Conservation (phyloP, 2,888 invertebrate species). For the Zaprionus lineosus region DNA sequence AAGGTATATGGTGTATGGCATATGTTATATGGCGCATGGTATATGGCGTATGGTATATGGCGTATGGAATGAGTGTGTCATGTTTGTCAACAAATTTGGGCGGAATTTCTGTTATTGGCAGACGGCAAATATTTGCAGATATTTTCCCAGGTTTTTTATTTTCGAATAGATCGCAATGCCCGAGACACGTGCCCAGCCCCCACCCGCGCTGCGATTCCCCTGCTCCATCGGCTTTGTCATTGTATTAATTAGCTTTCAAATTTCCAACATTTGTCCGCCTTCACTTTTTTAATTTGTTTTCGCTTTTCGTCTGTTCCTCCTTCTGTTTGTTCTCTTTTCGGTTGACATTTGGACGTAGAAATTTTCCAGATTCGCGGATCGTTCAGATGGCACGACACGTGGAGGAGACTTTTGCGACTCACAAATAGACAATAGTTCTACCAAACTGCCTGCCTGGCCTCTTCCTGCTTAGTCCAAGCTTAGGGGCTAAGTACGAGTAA, state of each 20-base stretch:
- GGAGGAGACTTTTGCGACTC: slow-evolving; percentile 18
- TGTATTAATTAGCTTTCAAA: slow-evolving; percentile 11
- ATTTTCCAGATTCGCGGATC: slow-evolving; percentile 22
- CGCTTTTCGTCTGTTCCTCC: background rate
- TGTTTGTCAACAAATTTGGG: slow-evolving; percentile 53
- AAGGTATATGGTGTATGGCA: no score
- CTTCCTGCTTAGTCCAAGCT: no score
- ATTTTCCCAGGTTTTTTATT: slow-evolving; percentile 41
- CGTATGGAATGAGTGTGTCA: slow-evolving; percentile 53
- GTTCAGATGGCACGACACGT: slow-evolving; percentile 29
- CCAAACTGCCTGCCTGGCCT: no score
- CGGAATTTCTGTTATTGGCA: slow-evolving; percentile 60
- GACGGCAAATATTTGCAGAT: slow-evolving; percentile 36
- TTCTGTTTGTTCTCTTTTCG: no score
- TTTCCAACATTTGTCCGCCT: slow-evolving; percentile 29
- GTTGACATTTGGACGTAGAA: no score
- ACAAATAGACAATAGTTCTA: no score
- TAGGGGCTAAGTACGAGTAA: no score
- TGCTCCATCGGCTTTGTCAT: slow-evolving; percentile 4
- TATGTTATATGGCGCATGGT: no score
- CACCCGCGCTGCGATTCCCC: background rate
- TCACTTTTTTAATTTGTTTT: slow-evolving; percentile 15
- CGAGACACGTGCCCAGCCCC: slow-evolving; percentile 7
- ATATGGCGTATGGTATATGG: slow-evolving; percentile 20
- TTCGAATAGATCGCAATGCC: slow-evolving; percentile 24